These are phyloP conservation scores for Parascotia fuliginaria DNA, from an alignment of 2,888 invertebrate species.

Conservation along the genomic window DNA sequence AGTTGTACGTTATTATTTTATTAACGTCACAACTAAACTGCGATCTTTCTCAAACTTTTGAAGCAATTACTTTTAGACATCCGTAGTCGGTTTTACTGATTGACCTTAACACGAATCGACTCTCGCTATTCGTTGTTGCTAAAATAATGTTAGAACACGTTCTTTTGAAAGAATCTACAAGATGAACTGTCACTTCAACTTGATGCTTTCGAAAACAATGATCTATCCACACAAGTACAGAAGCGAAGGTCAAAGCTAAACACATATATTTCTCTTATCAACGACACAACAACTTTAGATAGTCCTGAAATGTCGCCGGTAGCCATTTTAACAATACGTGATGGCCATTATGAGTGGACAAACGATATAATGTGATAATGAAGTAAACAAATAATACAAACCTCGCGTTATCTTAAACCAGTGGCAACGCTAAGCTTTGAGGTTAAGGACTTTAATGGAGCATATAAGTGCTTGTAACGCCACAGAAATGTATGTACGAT, in stretches of 20 bases:
- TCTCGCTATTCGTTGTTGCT: too few species aligned
- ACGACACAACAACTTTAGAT: slow-evolving; percentile 7
- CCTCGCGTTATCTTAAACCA: slow-evolving; percentile 36
- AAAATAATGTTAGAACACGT: too few species aligned
- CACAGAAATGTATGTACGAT: slow-evolving; percentile 8
- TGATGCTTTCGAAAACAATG: too few species aligned
- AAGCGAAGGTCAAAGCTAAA: slow-evolving; percentile 24
- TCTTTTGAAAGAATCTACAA: too few species aligned
- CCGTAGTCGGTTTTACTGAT: too few species aligned
- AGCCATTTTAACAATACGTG: slow-evolving; percentile 30
- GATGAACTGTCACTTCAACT: too few species aligned
- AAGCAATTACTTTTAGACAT: too few species aligned
- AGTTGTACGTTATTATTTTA: too few species aligned
- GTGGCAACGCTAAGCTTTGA: slow-evolving; percentile 11
- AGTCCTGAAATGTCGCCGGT: slow-evolving; percentile 33
- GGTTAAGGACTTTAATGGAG: slow-evolving; percentile 18
- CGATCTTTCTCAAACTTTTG: too few species aligned
- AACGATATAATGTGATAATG: slow-evolving; percentile 43
- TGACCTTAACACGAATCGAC: too few species aligned
- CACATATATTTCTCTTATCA: slow-evolving; percentile 21
- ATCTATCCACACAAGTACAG: slow-evolving; percentile 1
- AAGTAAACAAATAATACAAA: slow-evolving; percentile 38
- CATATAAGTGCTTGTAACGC: not conserved
- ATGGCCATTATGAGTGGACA: slow-evolving; percentile 23
- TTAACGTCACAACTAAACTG: too few species aligned